Evolutionary conservation across 1,140 invertebrate species (phyloP).

Genomic region (Drosophila teissieri): DNA sequence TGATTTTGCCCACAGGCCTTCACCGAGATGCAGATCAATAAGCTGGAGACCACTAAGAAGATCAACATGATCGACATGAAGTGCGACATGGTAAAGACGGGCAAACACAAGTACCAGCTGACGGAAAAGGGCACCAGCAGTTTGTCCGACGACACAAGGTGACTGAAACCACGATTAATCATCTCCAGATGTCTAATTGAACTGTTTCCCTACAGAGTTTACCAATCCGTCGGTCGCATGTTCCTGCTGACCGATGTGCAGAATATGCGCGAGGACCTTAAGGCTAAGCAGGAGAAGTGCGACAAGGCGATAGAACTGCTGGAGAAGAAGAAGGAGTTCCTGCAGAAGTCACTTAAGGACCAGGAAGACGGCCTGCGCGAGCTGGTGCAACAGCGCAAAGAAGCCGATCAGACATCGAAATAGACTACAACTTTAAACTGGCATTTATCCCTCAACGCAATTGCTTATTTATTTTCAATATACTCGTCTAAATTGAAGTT

Average conservation of each 20-base stretch:
- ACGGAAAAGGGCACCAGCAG: constrained; percentile 79
- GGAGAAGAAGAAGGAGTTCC: constrained; percentile 79
- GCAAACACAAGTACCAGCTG: constrained; percentile 81
- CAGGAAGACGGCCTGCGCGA: constrained; percentile 82
- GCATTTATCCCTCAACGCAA: constrained; percentile 21
- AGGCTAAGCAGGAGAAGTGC: constrained; percentile 79
- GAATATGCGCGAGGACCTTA: constrained; percentile 77
- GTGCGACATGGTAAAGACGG: constrained; percentile 78
- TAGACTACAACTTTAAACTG: constrained; percentile 22
- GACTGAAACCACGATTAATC: not conserved
- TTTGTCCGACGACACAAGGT: constrained; percentile 71
- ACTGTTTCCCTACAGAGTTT: constrained; percentile 55
- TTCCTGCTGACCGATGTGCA: constrained; percentile 79
- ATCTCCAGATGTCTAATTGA: not conserved
- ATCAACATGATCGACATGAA: constrained; percentile 84
- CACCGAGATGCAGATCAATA: constrained; percentile 83
- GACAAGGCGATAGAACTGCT: constrained; percentile 77
- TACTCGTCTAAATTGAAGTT: constrained; percentile 91
- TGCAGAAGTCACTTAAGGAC: constrained; percentile 78
- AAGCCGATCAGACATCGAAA: constrained; percentile 63
- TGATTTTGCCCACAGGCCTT: constrained; percentile 65
- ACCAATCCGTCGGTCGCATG: constrained; percentile 82
- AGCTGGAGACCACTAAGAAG: constrained; percentile 83
- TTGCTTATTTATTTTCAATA: constrained; percentile 74
- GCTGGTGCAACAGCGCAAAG: constrained; percentile 81